Conservation (phyloP, 2,113 vertebrate species). For the Bagarius yarrelli region DNA sequence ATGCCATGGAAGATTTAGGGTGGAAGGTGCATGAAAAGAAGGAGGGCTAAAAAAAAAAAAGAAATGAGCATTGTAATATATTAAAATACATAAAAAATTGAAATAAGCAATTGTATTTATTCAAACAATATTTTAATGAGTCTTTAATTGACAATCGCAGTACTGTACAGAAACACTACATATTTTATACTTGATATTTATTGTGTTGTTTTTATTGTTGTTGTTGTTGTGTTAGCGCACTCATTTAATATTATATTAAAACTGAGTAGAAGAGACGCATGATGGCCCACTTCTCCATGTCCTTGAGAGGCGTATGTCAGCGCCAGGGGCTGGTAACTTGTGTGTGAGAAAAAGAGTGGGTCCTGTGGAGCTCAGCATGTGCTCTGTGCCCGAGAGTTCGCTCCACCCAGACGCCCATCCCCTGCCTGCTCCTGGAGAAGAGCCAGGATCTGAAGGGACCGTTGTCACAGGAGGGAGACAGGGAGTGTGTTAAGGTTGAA, state of each 20-base stretch:
- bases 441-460: slow-evolving; percentile 73
- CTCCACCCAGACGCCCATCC: slow-evolving; percentile 64
- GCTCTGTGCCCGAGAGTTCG: slow-evolving; percentile 69
- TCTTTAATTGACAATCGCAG: not conserved
- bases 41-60: too few species aligned
- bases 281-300: slow-evolving; percentile 76
- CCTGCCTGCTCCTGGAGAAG: slow-evolving; percentile 72
- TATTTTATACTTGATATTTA: not conserved
- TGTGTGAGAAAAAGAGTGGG: slow-evolving; percentile 40
- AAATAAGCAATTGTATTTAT: too few species aligned
- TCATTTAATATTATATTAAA: slow-evolving; percentile 13
- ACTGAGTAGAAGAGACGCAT: slow-evolving; percentile 60
- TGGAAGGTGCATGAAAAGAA: not conserved
- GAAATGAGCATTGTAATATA: too few species aligned
- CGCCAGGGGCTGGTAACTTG: slow-evolving; percentile 66
- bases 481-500: slow-evolving; percentile 23
- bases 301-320: slow-evolving; percentile 78
- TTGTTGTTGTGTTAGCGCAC: not conserved
- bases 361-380: slow-evolving; percentile 75
- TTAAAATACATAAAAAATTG: too few species aligned
- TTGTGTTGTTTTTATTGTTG: slow-evolving; percentile 4
- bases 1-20: not conserved
- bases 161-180: not conserved
- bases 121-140: not conserved
- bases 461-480: slow-evolving; percentile 28